Conservation (phyloP, 2,113 vertebrate genomes). For the Synchiropus splendidus region DNA sequence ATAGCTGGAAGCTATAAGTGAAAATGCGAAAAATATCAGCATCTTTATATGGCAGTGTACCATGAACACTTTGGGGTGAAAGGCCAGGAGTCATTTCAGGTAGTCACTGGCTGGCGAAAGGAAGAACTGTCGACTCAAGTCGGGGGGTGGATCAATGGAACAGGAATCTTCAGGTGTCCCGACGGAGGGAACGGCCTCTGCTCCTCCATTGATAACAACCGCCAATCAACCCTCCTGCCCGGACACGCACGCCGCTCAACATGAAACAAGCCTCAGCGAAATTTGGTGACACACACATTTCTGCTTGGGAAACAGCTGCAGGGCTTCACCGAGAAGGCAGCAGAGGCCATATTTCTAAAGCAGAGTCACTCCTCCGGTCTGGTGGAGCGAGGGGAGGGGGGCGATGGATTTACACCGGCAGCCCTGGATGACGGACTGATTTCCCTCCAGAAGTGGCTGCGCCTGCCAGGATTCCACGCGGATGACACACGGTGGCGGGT, state of each 20-base stretch:
- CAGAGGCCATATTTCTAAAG: constrained; percentile 6
- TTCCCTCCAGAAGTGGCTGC: constrained; percentile 8
- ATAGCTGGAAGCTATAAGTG: too few species aligned
- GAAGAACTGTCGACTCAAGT: too few species aligned
- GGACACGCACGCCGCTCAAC: constrained; percentile 40
- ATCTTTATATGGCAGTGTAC: too few species aligned
- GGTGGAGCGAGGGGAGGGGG: not conserved
- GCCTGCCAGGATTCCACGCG: constrained; percentile 22
- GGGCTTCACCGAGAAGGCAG: constrained; percentile 20
- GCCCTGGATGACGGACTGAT: constrained; percentile 10
- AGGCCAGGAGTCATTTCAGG: too few species aligned
- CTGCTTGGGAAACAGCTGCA: constrained; percentile 35
- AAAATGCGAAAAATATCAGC: too few species aligned
- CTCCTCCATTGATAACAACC: constrained; percentile 54
- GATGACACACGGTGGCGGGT: constrained; percentile 4
- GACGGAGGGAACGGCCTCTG: constrained; percentile 40
- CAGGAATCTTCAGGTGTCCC: constrained; percentile 44
- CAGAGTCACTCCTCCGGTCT: constrained; percentile 6
- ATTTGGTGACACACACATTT: constrained; percentile 27
- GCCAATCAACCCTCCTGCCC: constrained; percentile 56
- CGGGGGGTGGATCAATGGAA: constrained; percentile 29
- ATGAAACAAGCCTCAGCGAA: constrained; percentile 42
- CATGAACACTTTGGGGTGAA: too few species aligned
- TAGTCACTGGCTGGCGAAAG: too few species aligned
- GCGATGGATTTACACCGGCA: constrained; percentile 11